Conservation (phyloP, 2,113 vertebrate genomes). For the Corynorhinus townsendii region DNA sequence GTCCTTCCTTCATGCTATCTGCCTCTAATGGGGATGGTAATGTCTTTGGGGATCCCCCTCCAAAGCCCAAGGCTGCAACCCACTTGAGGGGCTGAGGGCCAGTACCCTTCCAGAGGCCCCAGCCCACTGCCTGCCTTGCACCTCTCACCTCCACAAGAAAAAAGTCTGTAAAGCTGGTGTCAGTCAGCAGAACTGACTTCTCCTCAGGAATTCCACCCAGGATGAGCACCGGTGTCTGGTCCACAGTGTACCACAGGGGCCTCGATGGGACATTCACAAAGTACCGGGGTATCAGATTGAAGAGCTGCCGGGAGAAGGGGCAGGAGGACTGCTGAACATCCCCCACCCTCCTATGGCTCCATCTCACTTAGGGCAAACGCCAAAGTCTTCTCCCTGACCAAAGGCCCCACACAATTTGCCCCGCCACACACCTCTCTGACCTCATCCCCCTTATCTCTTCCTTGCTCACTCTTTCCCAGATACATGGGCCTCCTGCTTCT, state of each 20-base stretch:
- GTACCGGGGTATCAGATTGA: not conserved
- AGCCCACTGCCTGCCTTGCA: accelerated
- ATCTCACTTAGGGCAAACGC: not conserved
- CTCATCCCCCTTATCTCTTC: too few relatives aligned
- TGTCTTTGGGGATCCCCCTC: not conserved
- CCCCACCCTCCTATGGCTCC: accelerated
- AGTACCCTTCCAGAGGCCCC: not conserved
- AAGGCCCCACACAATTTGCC: not conserved
- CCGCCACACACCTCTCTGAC: not conserved
- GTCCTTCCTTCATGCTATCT: not conserved
- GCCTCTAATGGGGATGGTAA: not conserved
- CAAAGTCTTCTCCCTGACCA: not conserved
- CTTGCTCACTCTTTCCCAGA: not conserved
- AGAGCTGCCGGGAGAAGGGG: not conserved
- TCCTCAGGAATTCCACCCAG: conserved; percentile 68
- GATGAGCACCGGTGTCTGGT: conserved; percentile 71
- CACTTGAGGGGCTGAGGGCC: not conserved
- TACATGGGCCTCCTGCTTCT: not conserved
- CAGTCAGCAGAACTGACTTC: conserved; percentile 68
- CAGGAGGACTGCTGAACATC: not conserved
- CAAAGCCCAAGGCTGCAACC: not conserved
- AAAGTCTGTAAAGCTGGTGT: conserved; percentile 64
- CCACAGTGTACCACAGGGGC: conserved; percentile 66
- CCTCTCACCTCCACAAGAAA: conserved; percentile 71
- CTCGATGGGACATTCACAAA: not conserved